Conservation (phyloP, 1,140 invertebrate species). For the Lordiphosa clarofinis region DNA sequence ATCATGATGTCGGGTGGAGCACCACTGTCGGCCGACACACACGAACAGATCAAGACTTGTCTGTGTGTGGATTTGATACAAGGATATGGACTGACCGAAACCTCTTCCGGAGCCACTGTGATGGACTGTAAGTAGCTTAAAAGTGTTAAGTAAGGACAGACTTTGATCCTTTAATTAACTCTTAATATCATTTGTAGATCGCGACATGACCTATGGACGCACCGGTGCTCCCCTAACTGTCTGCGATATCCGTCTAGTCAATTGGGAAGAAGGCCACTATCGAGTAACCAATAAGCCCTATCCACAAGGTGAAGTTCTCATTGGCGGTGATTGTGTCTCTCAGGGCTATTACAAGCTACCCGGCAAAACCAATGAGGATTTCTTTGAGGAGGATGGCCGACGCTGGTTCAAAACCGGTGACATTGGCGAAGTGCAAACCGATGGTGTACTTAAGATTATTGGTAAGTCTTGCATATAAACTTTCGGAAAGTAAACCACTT, state of each 20-base stretch:
- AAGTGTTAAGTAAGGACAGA: too few species aligned
- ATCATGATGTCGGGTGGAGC: conserved; percentile 96
- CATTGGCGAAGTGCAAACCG: conserved; percentile 94
- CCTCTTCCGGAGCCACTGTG: conserved; percentile 94
- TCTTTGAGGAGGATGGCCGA: conserved; percentile 89
- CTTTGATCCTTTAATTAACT: too few species aligned
- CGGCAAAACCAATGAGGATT: conserved; percentile 94
- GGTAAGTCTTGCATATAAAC: conserved; percentile 82
- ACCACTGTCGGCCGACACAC: conserved; percentile 96
- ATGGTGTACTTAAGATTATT: conserved; percentile 98
- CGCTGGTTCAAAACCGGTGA: conserved; percentile 98
- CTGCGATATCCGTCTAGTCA: conserved; percentile 91
- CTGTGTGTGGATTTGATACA: conserved; percentile 94
- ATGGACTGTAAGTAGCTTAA: conserved; percentile 85
- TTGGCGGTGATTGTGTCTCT: conserved; percentile 95
- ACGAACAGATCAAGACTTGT: conserved; percentile 95
- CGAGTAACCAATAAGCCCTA: conserved; percentile 92
- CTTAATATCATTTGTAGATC: conserved; percentile 20
- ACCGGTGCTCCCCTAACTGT: conserved; percentile 94
- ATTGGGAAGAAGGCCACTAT: conserved; percentile 98
- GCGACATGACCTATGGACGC: conserved; percentile 83
- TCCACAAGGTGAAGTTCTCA: conserved; percentile 95
- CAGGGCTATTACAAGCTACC: conserved; percentile 96
- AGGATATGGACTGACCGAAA: conserved; percentile 99
- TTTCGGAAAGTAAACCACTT: too few species aligned